Evolutionary conservation across 2,113 vertebrate species (phyloP), one percentile per base, ranked within the genome.

Genomic region (Chionodraco myersi): DNA sequence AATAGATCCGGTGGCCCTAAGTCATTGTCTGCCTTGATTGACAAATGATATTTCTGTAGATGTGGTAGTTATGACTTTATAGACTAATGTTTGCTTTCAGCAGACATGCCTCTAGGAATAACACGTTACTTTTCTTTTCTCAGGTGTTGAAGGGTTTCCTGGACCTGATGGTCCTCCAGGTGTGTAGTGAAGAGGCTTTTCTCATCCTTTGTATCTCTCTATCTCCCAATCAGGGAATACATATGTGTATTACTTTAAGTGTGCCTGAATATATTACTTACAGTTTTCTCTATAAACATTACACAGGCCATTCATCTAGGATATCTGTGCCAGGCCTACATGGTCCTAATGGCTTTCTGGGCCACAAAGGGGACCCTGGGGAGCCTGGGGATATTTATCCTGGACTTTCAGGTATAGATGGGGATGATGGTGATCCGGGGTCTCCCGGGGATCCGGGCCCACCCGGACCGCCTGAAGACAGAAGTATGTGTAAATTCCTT

Each of bases 301-400:
- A 21, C 21, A 74, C 69, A 92, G 86, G 85, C 2, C 12, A n/a
- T 53, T 26, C 16, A 23, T 56, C 59, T 62, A 80, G 71, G 62
- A 59, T 10, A 81, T 12, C 57, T 61, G 3, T 52, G 15, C 26
- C 88, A 44, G 96, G 96, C 47, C 90, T 88, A 65, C 88, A 59
- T 75, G 97, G 97, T n/a, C 88, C 85, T 8, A 92, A 85, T 80
- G 97, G 97, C 14, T 89, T 94, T 87, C 93, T 92, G 72, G 97
- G 97, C 36, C 92, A 93, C 54, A 97, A 96, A 80, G 97, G 97
- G 63, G 95, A 97, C 69, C 84, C 90, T 79, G 96, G 97, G n/a
- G 94, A 93, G 23, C 94, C 95, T 36, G 96, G 95, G 12, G 90
- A 78, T 90, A 85, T 58, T 88, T 95, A 80, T 94, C 4, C 86